phyloP scores from a whole-genome alignment of 2,888 invertebrate genomes.

The Xanthorhoe spadicearia region DNA sequence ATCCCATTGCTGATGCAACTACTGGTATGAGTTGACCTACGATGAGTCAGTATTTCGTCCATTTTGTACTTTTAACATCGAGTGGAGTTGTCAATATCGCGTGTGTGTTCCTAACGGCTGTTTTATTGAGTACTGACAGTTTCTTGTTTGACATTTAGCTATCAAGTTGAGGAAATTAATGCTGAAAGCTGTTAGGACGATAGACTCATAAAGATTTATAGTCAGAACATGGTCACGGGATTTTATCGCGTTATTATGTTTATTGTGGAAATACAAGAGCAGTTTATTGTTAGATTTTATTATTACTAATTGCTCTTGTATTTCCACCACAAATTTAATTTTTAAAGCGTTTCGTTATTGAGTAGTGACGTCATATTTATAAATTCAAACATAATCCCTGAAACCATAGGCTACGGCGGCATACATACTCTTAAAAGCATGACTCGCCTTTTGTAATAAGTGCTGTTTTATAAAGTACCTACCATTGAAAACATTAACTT shows the following conservation, averaged over 20 bases:
- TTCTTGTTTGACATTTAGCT: slow-evolving; percentile 27
- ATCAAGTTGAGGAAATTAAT: slow-evolving; percentile 12
- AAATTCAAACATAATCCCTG: too few species aligned
- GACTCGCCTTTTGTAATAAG: too few species aligned
- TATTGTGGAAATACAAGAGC: neutral
- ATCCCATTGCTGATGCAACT: neutral
- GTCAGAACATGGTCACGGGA: too few species aligned
- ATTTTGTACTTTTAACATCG: slow-evolving; percentile 15
- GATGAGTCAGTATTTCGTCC: slow-evolving; percentile 6
- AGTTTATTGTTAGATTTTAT: neutral
- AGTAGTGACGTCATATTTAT: too few species aligned
- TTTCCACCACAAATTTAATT: too few species aligned
- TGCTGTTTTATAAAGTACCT: too few species aligned
- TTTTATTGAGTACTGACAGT: slow-evolving; percentile 21
- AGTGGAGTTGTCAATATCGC: slow-evolving; percentile 16
- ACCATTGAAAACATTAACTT: too few species aligned
- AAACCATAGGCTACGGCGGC: too few species aligned
- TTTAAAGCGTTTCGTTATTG: too few species aligned
- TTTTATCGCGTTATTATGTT: too few species aligned
- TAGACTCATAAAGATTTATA: neutral
- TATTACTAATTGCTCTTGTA: too few species aligned
- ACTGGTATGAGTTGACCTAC: neutral
- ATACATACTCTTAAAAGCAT: too few species aligned
- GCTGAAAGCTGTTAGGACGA: neutral
- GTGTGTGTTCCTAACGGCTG: slow-evolving; percentile 23